Conservation (phyloP, 2,113 vertebrate species). For the Indri indri region DNA sequence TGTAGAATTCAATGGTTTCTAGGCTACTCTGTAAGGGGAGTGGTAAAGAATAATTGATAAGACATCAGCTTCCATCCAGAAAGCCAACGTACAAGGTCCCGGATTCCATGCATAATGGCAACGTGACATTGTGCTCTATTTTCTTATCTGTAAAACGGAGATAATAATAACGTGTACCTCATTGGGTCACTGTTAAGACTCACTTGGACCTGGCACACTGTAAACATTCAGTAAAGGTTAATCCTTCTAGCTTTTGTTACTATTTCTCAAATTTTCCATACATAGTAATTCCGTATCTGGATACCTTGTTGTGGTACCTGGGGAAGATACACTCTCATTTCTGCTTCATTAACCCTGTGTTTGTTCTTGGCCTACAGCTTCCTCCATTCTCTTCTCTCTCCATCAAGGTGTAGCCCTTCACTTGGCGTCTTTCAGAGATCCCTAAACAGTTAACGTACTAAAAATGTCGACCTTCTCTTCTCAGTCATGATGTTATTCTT, state of each 20-base stretch:
- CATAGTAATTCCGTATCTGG: too few relatives aligned
- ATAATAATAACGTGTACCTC: background rate
- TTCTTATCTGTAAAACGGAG: background rate
- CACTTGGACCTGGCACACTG: background rate
- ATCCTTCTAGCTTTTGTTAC: background rate
- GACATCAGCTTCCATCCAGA: background rate
- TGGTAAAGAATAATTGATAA: background rate
- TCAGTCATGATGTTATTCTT: background rate
- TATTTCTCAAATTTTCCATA: background rate
- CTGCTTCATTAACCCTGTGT: background rate
- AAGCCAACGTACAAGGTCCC: background rate
- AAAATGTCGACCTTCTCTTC: background rate
- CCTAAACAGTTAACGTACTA: background rate
- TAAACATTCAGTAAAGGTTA: too few relatives aligned
- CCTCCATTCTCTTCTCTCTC: background rate
- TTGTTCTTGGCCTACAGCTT: background rate
- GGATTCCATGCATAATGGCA: background rate
- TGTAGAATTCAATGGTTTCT: background rate
- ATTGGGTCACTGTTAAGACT: background rate
- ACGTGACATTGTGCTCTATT: background rate
- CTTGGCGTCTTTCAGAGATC: background rate
- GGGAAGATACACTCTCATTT: background rate
- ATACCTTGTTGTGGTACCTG: accelerated
- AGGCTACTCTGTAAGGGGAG: background rate
- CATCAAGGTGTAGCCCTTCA: background rate